Conservation (phyloP, 2,797 vertebrate species). For the Neostethus bicornis region DNA sequence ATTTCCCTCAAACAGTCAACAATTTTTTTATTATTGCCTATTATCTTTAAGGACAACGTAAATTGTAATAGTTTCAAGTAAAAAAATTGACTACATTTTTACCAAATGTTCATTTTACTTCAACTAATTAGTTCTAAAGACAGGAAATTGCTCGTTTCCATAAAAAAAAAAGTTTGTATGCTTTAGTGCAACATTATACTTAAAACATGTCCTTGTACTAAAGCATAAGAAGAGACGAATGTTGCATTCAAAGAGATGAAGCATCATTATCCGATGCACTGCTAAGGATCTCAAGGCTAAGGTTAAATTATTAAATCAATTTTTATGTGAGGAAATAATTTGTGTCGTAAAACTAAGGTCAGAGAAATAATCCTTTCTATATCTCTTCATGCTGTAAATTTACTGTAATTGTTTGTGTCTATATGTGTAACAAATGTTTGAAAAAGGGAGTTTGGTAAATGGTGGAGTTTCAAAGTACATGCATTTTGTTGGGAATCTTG, state of each 20-base stretch:
- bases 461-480: constrained; percentile 14
- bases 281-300: neutral
- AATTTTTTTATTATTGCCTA: neutral
- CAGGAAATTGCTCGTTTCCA: no score
- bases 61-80: neutral
- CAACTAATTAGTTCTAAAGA: neutral
- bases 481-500: constrained; percentile 21
- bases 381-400: constrained; percentile 2
- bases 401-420: constrained; percentile 15
- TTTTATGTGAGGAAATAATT: constrained; percentile 14
- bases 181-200: neutral
- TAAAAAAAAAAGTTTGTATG: neutral
- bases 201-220: neutral
- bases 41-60: neutral
- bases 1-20: neutral
- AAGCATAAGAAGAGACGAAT: neutral
- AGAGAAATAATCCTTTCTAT: neutral
- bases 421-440: neutral
- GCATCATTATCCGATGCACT: neutral
- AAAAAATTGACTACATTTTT: neutral
- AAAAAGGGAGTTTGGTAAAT: constrained; percentile 14
- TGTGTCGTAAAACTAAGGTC: neutral
- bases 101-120: neutral
- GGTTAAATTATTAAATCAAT: constrained; percentile 1
- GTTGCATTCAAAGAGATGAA: neutral